Evolutionary conservation across 2,888 invertebrate genomes (phyloP).

Genomic region (Steinernema scapterisci): DNA sequence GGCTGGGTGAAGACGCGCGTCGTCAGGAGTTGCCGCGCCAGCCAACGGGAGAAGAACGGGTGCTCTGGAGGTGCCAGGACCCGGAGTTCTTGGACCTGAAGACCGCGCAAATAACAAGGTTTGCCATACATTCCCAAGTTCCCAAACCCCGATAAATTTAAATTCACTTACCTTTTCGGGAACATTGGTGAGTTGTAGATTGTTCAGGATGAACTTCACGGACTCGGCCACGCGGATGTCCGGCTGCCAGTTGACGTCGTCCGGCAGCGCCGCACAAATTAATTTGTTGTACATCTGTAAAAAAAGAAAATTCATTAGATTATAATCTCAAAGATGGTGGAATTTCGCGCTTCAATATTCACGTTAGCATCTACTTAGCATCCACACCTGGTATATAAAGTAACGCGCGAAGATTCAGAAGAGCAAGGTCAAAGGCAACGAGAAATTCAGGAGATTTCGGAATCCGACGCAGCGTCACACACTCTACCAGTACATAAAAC

Average conservation of each 20-base stretch:
- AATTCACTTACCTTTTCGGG: background rate
- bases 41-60: background rate
- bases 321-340: background rate
- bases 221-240: conserved; percentile 1
- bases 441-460: no score
- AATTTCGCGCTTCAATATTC: no score
- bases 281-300: background rate
- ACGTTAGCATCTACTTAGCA: no score
- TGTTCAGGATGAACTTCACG: conserved; percentile 24
- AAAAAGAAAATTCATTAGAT: background rate
- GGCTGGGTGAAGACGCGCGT: background rate
- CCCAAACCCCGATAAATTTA: background rate
- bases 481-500: no score
- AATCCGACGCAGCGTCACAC: no score
- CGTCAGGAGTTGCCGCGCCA: background rate
- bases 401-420: no score
- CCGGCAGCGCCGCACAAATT: background rate
- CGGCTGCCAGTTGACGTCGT: conserved; percentile 12
- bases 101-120: no score
- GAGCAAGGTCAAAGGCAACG: no score
- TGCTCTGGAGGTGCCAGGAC: no score
- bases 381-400: no score
- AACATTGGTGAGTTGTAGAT: background rate
- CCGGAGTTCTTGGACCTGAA: conserved; percentile 4
- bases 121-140: background rate